These are phyloP conservation scores for Cnemophilus loriae DNA, from an alignment of 2,113 vertebrate genomes.

Conservation along the genomic window DNA sequence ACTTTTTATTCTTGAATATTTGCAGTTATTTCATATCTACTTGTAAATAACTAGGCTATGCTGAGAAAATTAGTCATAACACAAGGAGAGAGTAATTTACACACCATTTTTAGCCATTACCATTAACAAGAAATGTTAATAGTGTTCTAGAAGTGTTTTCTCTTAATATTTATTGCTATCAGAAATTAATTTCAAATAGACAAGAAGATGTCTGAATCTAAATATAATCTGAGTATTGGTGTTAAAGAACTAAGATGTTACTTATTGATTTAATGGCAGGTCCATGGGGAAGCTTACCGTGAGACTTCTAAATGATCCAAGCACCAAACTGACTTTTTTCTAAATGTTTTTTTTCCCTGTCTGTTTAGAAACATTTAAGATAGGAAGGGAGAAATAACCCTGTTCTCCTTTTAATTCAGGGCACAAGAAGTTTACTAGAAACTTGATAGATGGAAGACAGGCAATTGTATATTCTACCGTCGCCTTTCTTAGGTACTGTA, in stretches of 20 bases:
- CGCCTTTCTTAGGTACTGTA: background rate
- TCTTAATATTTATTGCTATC: background rate
- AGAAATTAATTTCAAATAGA: background rate
- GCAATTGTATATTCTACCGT: background rate
- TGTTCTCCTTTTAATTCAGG: background rate
- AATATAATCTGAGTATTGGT: background rate
- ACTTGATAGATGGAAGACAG: background rate
- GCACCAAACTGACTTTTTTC: background rate
- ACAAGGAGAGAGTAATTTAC: background rate
- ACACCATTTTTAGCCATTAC: background rate
- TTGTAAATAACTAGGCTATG: background rate
- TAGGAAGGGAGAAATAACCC: background rate
- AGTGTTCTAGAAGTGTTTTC: background rate
- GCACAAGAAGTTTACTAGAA: background rate
- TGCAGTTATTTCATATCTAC: background rate
- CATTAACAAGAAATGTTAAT: background rate
- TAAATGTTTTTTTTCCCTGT: background rate
- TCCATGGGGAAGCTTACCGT: background rate
- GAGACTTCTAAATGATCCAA: background rate
- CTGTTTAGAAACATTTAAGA: background rate
- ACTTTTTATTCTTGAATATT: background rate
- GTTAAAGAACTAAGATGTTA: background rate
- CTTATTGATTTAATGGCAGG: background rate
- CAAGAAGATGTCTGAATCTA: background rate
- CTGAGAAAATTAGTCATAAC: background rate